Evolutionary conservation across 1,140 invertebrate genomes (phyloP), one percentile per base, ranked within the genome.

Genomic region (Eupeodes corollae): DNA sequence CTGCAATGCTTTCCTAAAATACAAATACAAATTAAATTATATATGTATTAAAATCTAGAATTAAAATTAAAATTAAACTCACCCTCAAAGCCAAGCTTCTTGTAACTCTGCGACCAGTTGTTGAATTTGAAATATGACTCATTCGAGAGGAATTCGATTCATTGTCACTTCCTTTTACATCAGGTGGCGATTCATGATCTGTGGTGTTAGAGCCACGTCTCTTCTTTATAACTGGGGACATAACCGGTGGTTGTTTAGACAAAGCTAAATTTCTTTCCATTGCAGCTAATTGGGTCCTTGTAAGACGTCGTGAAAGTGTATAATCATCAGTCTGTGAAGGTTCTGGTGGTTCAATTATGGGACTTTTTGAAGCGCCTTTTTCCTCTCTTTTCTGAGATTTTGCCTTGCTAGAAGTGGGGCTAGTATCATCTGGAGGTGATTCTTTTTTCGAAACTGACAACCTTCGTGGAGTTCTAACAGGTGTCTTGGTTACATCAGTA

Each of bases 221-320:
- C 13, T 44, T 47, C 5, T 14, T 33, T n/a, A 42, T 47, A n/a
- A 11, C 19, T 26, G 21, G 13, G 16, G 21, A 18, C 9, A 26
- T 26, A 2, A 26, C 31, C 3, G 14, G 18, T 26, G 21, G 15
- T 51, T 45, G 34, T 31, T 42, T 38, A 14, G 46, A 34, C n/a
- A 51, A 14, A 14, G 40, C 34, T 1, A 35, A 13, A 6, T 48
- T 48, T 15, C 52, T 55, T 33, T 55, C 53, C 44, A 55, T 43
- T 5, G 52, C 42, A 10, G 48, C 46, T 21, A 50, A 30, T 39
- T 55, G 53, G 5, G 40, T 46, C 18, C 53, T 43, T 16, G 53
- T 55, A 14, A 55, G 35, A 15, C 53, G 50, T n/a, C 53, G 45
- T 16, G 48, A 21, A 26, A 12, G 5, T 3, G 11, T 30, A 32